Conservation (phyloP, 2,797 vertebrate genomes). For the Botia almorhae region DNA sequence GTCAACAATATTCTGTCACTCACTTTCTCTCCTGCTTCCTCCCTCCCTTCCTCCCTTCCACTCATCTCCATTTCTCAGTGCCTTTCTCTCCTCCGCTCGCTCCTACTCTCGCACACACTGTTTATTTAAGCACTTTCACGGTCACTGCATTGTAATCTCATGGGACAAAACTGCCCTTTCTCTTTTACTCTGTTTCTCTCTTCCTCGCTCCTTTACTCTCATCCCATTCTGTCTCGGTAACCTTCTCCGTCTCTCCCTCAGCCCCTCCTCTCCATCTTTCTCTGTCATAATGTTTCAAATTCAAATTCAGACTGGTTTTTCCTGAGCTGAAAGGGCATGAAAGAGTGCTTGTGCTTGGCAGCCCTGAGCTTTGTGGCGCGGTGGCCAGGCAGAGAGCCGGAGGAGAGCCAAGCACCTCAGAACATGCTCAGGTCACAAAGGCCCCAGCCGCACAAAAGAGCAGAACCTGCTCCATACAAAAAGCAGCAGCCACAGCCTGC, state of each 20-base stretch:
- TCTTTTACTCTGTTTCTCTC: constrained; percentile 60
- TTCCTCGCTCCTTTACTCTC: constrained; percentile 41
- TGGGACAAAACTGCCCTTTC: constrained; percentile 76
- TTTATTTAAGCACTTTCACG: constrained; percentile 88
- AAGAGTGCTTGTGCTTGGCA: constrained; percentile 43
- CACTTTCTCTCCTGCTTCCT: constrained; percentile 48
- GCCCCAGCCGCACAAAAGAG: constrained; percentile 51
- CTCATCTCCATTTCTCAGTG: constrained; percentile 63
- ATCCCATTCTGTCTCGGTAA: constrained; percentile 56
- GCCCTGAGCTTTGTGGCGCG: constrained; percentile 47
- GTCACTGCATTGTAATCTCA: constrained; percentile 84
- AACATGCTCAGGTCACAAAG: constrained; percentile 60
- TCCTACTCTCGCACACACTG: constrained; percentile 60
- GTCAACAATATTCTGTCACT: constrained; percentile 62
- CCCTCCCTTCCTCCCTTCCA: constrained; percentile 52
- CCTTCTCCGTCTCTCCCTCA: constrained; percentile 59
- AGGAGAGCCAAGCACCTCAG: constrained; percentile 48
- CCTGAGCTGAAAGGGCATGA: constrained; percentile 42
- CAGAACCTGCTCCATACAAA: constrained; percentile 34
- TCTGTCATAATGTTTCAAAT: constrained; percentile 77
- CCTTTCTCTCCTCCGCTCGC: constrained; percentile 17
- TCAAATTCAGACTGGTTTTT: constrained; percentile 67
- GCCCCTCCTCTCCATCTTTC: constrained; percentile 72
- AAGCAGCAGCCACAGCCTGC: constrained; percentile 22
- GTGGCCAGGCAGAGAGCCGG: constrained; percentile 42